Evolutionary conservation across 2,797 vertebrate species (phyloP).

Genomic region (Parotocinclus haroldoi): DNA sequence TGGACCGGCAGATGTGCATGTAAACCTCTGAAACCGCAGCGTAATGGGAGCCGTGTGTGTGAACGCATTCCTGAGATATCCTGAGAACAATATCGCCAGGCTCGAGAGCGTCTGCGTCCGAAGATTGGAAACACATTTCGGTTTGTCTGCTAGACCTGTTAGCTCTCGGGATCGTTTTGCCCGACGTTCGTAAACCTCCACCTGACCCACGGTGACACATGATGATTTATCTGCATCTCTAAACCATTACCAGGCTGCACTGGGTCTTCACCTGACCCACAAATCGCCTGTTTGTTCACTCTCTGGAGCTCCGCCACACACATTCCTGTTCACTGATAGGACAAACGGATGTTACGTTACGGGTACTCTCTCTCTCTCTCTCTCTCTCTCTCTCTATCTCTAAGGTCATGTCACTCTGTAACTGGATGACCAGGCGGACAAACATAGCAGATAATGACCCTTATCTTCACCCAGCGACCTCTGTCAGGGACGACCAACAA

Average conservation of each 20-base stretch:
- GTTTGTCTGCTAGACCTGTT: conserved; percentile 18
- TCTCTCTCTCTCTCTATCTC: conserved; percentile 3
- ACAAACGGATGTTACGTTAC: no score
- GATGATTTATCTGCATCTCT: no score
- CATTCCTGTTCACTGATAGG: neutral
- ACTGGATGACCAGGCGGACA: conserved; percentile 73
- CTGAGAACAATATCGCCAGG: conserved; percentile 57
- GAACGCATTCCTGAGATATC: conserved; percentile 63
- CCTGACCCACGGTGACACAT: no score
- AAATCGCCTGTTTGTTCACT: neutral
- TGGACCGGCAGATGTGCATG: conserved; percentile 45
- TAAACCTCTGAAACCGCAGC: conserved; percentile 62
- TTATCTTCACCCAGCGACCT: conserved; percentile 61
- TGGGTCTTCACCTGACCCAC: no score
- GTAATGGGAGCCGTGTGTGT: conserved; percentile 67
- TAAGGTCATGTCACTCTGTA: conserved; percentile 58
- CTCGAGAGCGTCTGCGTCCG: conserved; percentile 51
- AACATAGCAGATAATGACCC: conserved; percentile 73
- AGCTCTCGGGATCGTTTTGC: no score
- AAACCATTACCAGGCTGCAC: no score
- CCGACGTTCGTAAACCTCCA: no score
- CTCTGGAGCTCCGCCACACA: neutral
- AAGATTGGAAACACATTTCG: conserved; percentile 67
- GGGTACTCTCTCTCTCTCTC: neutral
- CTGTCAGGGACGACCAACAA: no score